A percentile compares a stretch with the other conserved stretches of the same genome.
These are phyloP conservation scores for Paradoxurus hermaphroditus DNA, from an alignment of 2,113 vertebrate species.

Conservation along the genomic window DNA sequence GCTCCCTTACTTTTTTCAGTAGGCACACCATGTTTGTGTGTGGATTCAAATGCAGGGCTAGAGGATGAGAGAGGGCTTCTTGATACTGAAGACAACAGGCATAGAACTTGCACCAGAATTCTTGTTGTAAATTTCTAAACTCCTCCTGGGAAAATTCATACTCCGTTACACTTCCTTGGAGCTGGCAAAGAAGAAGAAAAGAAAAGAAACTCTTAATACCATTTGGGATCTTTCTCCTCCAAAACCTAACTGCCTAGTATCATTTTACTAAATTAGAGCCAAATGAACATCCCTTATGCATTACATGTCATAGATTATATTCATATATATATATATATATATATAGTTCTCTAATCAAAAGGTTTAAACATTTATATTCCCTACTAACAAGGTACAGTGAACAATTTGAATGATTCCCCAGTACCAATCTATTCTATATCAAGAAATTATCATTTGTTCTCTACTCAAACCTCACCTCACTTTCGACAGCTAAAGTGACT, in stretches of 20 bases:
- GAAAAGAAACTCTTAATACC: background rate
- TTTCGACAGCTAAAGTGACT: conserved; percentile 94
- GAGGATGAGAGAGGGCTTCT: conserved; percentile 89
- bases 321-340: accelerated
- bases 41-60: conserved; percentile 89
- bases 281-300: background rate
- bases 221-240: background rate
- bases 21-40: conserved; percentile 91
- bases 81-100: conserved; percentile 97
- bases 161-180: conserved; percentile 92
- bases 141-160: conserved; percentile 95
- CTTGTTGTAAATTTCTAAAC: conserved; percentile 94
- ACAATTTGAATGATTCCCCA: background rate
- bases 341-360: background rate
- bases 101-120: conserved; percentile 97
- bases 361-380: background rate
- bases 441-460: background rate
- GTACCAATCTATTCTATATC: background rate
- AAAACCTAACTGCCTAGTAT: background rate
- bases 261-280: background rate
- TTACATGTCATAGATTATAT: background rate
- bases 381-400: background rate
- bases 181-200: conserved; percentile 74
- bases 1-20: conserved; percentile 90
- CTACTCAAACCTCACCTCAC: conserved; percentile 83